Base-by-base conservation (phyloP, 2,888 invertebrate genomes). In the Orthosia gracilis region DNA sequence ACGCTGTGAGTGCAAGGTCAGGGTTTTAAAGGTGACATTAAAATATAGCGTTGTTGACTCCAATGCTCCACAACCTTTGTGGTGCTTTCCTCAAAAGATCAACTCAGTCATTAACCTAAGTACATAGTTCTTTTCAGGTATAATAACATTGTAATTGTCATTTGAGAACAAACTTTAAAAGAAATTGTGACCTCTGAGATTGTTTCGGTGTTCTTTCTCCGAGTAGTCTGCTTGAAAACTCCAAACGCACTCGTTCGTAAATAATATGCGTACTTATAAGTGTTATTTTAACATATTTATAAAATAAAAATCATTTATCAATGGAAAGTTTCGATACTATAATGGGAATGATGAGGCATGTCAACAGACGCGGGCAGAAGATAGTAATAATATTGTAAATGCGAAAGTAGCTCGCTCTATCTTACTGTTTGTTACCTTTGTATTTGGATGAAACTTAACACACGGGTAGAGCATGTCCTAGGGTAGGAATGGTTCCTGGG, bases 311-410 rank as follows among this genome's bases (percentile, higher is more conserved):
- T 58, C 31, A 31, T 31, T 31, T 45, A 31, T 21, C n/a, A 23
- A 15, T 57, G 59, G 55, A 64, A 64, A 31, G 62, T 67, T 82
- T 49, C 15, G 17, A 40, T 45, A 3, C n/a, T 72, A 13, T 26
- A 18, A 3, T 50, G 15, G 15, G n/a, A 31, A 61, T 5, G 15
- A 47, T 45, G 49, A 64, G n/a, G 18, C 49, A 80, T 54, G 5
- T 64, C 18, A 65, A 80, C 54, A 21, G 17, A 31, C 31, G 31
- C 31, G 31, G 31, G 7, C 40, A 40, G 40, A 40, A 40, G 9
- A 7, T 1, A 40, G 40, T 40, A 40, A 31, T 31, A 31, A 31
- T 31, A 31, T 7, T 31, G 31, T 31, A 0, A 31, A 31, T 31
- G 31, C 31, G 31, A 31, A 31, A 31, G 7, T 31, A 31, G 31